A percentile compares a stretch with the other conserved stretches of the same genome.
Evolutionary conservation across 2,797 vertebrate genomes (phyloP).

Genomic region (Artibeus jamaicensis): DNA sequence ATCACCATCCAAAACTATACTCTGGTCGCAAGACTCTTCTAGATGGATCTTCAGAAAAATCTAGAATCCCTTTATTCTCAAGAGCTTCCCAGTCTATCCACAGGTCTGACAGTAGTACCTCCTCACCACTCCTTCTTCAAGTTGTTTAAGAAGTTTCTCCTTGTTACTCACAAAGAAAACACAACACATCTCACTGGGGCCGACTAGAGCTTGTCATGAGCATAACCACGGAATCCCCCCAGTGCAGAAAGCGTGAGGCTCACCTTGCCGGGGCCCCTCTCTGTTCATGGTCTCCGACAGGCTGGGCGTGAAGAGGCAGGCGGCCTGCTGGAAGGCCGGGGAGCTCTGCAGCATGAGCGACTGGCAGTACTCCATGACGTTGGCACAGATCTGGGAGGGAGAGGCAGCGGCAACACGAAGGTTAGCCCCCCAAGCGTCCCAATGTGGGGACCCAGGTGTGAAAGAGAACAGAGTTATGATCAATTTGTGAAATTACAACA

Average conservation of each 20-base stretch:
- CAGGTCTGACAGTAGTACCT: neutral
- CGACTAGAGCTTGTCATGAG: neutral
- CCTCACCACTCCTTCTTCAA: neutral
- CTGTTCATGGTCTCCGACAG: constrained; percentile 91
- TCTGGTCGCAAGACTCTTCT: neutral
- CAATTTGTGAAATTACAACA: neutral
- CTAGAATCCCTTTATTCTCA: neutral
- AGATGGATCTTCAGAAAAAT: constrained; percentile 34
- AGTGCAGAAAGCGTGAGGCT: neutral
- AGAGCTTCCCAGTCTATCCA: neutral
- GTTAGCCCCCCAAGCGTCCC: neutral
- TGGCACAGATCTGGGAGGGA: constrained; percentile 92
- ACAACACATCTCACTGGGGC: neutral
- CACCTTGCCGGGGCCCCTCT: constrained; percentile 91
- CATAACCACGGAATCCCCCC: neutral
- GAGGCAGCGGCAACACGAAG: neutral
- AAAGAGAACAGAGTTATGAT: neutral
- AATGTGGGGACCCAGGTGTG: neutral
- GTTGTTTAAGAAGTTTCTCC: neutral
- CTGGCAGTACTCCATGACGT: constrained; percentile 98
- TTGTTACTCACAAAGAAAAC: neutral
- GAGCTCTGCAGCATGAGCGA: constrained; percentile 93
- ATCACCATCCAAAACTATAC: neutral
- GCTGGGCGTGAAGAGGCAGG: constrained; percentile 96
- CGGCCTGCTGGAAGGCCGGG: constrained; percentile 89